These are phyloP conservation scores for Rhinophrynus dorsalis DNA, from an alignment of 2,797 vertebrate genomes.

Conservation along the genomic window DNA sequence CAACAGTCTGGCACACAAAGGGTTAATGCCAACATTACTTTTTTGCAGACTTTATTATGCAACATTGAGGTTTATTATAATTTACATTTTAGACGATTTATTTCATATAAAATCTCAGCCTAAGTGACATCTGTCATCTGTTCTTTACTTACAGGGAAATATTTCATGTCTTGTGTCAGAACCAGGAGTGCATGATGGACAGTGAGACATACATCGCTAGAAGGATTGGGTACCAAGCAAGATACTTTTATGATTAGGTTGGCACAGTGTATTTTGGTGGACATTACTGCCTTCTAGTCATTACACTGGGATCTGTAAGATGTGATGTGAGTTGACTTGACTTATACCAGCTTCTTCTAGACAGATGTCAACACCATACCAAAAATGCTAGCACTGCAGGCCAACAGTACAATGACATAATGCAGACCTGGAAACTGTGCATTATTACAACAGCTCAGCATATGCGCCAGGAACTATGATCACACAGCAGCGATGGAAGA, in stretches of 20 bases:
- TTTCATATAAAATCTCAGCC: no score
- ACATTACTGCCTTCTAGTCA: constrained; percentile 5
- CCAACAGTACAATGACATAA: not conserved
- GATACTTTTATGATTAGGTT: constrained; percentile 6
- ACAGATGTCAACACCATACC: constrained; percentile 21
- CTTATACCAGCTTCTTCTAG: constrained; percentile 15
- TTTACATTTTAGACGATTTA: no score
- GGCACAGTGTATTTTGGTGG: not conserved
- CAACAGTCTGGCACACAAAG: no score
- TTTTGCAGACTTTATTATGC: no score
- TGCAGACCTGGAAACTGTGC: not conserved
- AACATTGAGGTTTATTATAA: no score
- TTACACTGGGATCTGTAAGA: constrained; percentile 4
- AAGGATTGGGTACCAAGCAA: constrained; percentile 19
- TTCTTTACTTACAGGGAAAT: not conserved
- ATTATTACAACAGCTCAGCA: not conserved
- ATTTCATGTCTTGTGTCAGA: constrained; percentile 10
- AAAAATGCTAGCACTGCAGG: not conserved
- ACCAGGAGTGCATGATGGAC: not conserved
- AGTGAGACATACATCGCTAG: not conserved
- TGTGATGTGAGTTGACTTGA: constrained; percentile 18
- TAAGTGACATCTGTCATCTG: no score
- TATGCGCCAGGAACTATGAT: not conserved
- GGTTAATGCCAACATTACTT: no score
- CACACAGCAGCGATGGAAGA: not conserved